phyloP scores from a whole-genome alignment of 2,888 invertebrate species.

The Sphaerophoria taeniata region DNA sequence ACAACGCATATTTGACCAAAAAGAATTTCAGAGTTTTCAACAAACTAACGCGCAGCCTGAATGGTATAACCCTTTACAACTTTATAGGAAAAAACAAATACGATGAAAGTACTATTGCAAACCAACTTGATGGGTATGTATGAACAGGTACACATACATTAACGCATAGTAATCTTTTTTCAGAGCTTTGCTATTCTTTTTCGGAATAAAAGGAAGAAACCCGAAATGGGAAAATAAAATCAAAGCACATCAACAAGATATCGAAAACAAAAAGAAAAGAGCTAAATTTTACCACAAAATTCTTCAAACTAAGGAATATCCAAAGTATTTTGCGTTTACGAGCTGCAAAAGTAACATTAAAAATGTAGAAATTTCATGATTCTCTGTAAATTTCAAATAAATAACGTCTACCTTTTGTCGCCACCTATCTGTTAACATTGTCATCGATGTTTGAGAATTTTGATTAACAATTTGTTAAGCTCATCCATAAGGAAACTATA shows the following conservation, averaged over 20 bases:
- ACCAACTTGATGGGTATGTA: constrained; percentile 17
- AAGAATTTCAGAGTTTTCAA: constrained; percentile 20
- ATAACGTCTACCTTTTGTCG: not conserved
- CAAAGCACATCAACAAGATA: not conserved
- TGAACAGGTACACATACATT: not conserved
- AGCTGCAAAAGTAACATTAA: not conserved
- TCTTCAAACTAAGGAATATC: constrained; percentile 25
- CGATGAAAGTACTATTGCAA: constrained; percentile 6
- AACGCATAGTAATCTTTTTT: not conserved
- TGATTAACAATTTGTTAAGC: not conserved
- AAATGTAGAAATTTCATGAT: not conserved
- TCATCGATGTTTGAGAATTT: not conserved
- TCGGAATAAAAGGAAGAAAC: not conserved
- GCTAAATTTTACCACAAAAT: constrained; percentile 15
- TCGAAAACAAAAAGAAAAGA: not conserved
- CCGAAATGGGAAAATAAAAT: constrained; percentile 32
- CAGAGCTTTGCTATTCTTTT: constrained; percentile 20
- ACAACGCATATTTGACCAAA: not conserved
- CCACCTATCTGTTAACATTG: not conserved
- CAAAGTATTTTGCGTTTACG: constrained; percentile 32
- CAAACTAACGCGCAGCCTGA: not conserved
- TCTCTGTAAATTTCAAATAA: constrained; percentile 18
- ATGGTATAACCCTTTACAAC: not conserved
- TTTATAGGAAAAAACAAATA: constrained; percentile 2
- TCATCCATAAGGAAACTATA: not conserved